A percentile compares a stretch with the other conserved stretches of the same genome.
phyloP scores from a whole-genome alignment of 1,140 invertebrate genomes.

The Luehdorfia chinensis region DNA sequence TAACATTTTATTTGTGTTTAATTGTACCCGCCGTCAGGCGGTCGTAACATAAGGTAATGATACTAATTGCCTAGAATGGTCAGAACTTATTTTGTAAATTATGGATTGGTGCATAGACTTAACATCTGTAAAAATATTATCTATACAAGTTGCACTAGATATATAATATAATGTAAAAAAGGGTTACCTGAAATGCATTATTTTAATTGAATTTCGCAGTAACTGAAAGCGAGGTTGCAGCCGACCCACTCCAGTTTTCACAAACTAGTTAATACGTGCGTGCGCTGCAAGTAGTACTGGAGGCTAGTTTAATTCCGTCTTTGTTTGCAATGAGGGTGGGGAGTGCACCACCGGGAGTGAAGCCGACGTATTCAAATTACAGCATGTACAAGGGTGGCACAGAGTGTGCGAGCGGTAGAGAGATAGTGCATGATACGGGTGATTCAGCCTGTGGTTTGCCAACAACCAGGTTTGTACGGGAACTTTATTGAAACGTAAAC shows the following conservation, averaged over 20 bases:
- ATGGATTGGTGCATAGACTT: too few species aligned
- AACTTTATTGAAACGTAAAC: slow-evolving; percentile 9
- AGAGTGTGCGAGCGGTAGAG: slow-evolving; percentile 2
- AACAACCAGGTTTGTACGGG: not conserved
- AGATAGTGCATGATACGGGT: slow-evolving; percentile 11
- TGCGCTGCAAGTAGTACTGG: slow-evolving; percentile 2
- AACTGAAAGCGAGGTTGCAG: not conserved
- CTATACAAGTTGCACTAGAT: too few species aligned
- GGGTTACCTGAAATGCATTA: not conserved
- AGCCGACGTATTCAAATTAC: slow-evolving; percentile 31
- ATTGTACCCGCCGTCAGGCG: too few species aligned
- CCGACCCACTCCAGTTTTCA: not conserved
- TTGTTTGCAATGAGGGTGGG: not conserved
- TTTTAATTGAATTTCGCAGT: not conserved
- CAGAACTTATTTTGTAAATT: too few species aligned
- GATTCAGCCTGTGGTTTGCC: slow-evolving; percentile 10
- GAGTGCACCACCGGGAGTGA: slow-evolving; percentile 20
- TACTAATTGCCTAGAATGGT: too few species aligned
- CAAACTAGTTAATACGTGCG: slow-evolving; percentile 8
- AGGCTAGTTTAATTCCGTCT: slow-evolving; percentile 10
- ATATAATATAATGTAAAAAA: too few species aligned
- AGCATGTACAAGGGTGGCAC: slow-evolving; percentile 16
- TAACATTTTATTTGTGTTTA: too few species aligned
- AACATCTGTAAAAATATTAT: too few species aligned
- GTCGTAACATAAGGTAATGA: too few species aligned